Evolutionary conservation across 2,888 invertebrate species (phyloP).

Genomic region (Sisyra terminalis): DNA sequence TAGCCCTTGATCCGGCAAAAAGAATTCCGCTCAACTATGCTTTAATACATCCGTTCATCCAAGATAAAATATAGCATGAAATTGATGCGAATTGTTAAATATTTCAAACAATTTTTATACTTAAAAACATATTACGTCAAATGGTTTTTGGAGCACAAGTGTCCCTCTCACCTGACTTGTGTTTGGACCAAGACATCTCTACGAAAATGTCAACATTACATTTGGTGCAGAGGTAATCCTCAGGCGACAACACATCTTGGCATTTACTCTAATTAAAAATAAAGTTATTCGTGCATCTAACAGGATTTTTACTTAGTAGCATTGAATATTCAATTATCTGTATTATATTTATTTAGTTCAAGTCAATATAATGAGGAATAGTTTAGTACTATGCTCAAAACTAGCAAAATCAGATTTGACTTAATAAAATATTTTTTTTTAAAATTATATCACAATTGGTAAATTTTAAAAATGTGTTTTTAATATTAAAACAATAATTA

Average conservation of each 20-base stretch:
- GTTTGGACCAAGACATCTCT: too few species aligned
- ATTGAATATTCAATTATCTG: too few species aligned
- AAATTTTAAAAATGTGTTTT: background rate
- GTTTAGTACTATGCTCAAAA: too few species aligned
- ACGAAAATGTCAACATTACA: too few species aligned
- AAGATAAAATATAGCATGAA: constrained; percentile 60
- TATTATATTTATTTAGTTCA: too few species aligned
- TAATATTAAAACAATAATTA: background rate
- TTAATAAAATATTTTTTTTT: background rate
- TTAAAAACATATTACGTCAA: background rate
- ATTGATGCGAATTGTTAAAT: too few species aligned
- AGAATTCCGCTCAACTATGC: constrained; percentile 89
- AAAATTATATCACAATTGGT: background rate
- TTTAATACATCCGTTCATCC: constrained; percentile 86
- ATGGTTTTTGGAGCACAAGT: background rate
- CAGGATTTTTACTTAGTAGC: background rate
- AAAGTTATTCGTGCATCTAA: background rate
- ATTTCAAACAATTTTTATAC: too few species aligned
- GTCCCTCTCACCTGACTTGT: too few species aligned
- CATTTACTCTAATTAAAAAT: background rate
- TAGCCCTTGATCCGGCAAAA: constrained; percentile 84
- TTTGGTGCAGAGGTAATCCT: constrained; percentile 3
- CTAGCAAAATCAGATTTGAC: background rate
- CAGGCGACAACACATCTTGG: background rate
- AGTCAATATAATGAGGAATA: background rate